Evolutionary conservation across 1,140 invertebrate genomes (phyloP), one percentile per base, ranked within the genome.

Genomic region (Lucilia sericata): DNA sequence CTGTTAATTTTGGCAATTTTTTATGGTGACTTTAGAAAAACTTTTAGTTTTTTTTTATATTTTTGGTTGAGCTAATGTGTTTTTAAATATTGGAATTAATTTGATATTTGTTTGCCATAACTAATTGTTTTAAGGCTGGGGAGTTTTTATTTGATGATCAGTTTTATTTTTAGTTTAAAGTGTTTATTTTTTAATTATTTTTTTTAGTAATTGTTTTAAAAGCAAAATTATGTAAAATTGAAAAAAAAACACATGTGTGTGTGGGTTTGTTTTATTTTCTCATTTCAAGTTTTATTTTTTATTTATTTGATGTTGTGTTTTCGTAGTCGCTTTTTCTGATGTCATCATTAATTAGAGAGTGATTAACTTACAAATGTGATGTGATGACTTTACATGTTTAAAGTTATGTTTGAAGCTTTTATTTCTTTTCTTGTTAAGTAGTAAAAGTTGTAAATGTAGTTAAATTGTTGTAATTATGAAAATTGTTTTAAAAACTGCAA

Each of bases 331-430:
- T 30, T 70, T 25, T 10, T 25, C 21, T 70, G 65, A 70, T 70
- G 65, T 70, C 65, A 70, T 70, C 65, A 70, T 70, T 70, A 70
- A 70, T 70, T 70, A 25, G 65, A 70, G 65, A 70, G 65, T 70
- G 65, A 70, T 70, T 70, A 70, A 70, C 65, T 70, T 70, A 70
- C 65, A 70, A 70, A 70, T 70, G n/a, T 21, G n/a, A n/a, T 60
- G 13, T 19, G 8, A 12, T 10, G n/a, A 25, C 19, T 25, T 70
- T 70, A 70, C 65, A 70, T 60, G 55, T 70, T n/a, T 42, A 42
- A 42, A 42, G 42, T 42, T 7, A 10, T 42, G 25, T 30, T 30
- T 30, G 1, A 3, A 2, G 25, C 25, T 30, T 30, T 30, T 30
- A n/a, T n/a, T n/a, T n/a, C n/a, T n/a, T n/a, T n/a, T n/a, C n/a